Base-by-base conservation (phyloP, 1,140 invertebrate genomes). In the Rhopalosiphum padi region DNA sequence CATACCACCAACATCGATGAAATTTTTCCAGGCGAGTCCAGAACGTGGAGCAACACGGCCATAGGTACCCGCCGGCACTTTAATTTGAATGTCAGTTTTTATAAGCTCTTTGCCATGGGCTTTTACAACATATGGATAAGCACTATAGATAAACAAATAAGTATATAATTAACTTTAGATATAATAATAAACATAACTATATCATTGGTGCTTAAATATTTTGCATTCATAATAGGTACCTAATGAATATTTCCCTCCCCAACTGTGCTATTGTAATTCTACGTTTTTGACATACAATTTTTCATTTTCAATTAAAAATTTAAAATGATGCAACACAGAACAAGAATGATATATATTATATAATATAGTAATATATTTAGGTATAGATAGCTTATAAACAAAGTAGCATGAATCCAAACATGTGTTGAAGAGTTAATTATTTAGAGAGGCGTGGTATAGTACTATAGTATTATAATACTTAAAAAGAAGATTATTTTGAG, bases 21-120 rank as follows among this genome's bases (percentile, higher is more conserved):
- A 98, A 95, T 99, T 96, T 96, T 99, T 99, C 83, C 97, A 97
- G 48, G 99, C 99, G 60, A 99, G 96, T 0, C 99, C 99, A 93
- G 99, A 99, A 93, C 99, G 97, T 15, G 99, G 99, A 8, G 99
- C 99, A 60, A 99, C 96, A 94, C 99, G 96, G 18, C 99, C 99
- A 95, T 99, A 99, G 94, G 98, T 99, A 21, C 98, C 98, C 8
- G 30, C 37, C 4, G 99, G 98, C 46, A 99, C 95, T 95, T 97
- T 96, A 89, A 99, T 96, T 95, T 99, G 98, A 60, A 99, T 96
- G 95, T 99, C 99, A 21, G 99, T 99, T 95, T 98, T 98, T 0
- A 99, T 96, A 8, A 99, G 95, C 92, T 96, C 96, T 95, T 99
- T 99, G 4, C 98, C 98, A 94, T 96, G 96, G 0, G 98, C 96